These are phyloP conservation scores for Ceyx melanurus DNA, from an alignment of 2,113 vertebrate species.

Conservation along the genomic window DNA sequence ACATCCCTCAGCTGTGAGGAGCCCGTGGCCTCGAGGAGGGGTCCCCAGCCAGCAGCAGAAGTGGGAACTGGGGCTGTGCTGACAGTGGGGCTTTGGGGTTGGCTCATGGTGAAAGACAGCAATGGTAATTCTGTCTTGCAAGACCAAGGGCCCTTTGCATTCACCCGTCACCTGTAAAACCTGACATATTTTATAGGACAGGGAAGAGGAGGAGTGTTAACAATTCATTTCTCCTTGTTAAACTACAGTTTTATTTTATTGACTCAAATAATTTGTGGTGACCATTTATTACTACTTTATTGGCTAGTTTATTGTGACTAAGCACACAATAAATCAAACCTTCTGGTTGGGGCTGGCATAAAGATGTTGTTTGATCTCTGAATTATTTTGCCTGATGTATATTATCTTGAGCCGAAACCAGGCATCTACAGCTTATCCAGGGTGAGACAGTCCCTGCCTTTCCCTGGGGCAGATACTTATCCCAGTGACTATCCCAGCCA, in stretches of 20 bases:
- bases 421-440: neutral
- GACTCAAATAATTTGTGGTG: constrained; percentile 13
- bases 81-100: rapidly evolving
- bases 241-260: neutral
- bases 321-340: neutral
- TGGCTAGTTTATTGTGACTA: constrained; percentile 32
- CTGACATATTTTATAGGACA: neutral
- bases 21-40: rapidly evolving
- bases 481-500: neutral
- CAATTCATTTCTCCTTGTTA: constrained; percentile 18
- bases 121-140: rapidly evolving
- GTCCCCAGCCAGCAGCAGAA: neutral
- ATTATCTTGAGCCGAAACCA: neutral
- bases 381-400: neutral
- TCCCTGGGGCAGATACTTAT: neutral
- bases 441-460: neutral
- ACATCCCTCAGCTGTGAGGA: rapidly evolving
- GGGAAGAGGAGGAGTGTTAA: neutral
- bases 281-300: constrained; percentile 30
- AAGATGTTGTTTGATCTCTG: neutral
- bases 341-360: neutral
- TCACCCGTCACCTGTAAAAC: neutral
- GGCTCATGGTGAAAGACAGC: rapidly evolving
- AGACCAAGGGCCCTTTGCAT: neutral
- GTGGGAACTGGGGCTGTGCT: neutral